Evolutionary conservation across 2,888 invertebrate genomes (phyloP).

Genomic region (Bimastos eiseni): DNA sequence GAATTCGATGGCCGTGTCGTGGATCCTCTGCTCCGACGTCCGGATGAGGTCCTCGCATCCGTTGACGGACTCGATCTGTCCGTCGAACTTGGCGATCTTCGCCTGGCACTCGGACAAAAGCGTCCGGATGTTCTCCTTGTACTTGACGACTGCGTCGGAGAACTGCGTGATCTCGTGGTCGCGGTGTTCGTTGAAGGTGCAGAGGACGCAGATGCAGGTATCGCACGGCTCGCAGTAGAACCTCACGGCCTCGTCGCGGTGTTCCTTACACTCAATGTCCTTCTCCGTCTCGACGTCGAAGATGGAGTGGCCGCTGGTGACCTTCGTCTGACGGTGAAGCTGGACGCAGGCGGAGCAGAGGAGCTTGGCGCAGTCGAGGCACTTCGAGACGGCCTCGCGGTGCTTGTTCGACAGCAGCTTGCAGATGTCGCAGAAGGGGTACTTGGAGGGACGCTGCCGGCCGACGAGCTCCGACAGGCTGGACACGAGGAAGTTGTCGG

Average conservation of each 20-base stretch:
- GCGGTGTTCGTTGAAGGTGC: slow-evolving; percentile 61
- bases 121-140: slow-evolving; percentile 59
- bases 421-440: slow-evolving; percentile 62
- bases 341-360: slow-evolving; percentile 61
- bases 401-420: slow-evolving; percentile 59
- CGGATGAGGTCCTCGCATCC: slow-evolving; percentile 57
- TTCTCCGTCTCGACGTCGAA: slow-evolving; percentile 63
- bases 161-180: slow-evolving; percentile 46
- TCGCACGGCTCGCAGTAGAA: slow-evolving; percentile 63
- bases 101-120: slow-evolving; percentile 56
- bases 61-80: slow-evolving; percentile 55
- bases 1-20: slow-evolving; percentile 59
- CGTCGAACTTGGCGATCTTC: slow-evolving; percentile 57
- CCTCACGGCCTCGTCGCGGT: slow-evolving; percentile 50
- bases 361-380: slow-evolving; percentile 62
- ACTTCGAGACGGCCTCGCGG: slow-evolving; percentile 61
- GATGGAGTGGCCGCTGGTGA: slow-evolving; percentile 60
- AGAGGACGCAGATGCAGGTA: slow-evolving; percentile 62
- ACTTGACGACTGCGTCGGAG: slow-evolving; percentile 57
- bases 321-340: slow-evolving; percentile 60
- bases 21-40: slow-evolving; percentile 58
- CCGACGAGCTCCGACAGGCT: slow-evolving; percentile 59
- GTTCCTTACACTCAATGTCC: slow-evolving; percentile 62
- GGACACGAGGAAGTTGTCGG: slow-evolving; percentile 63
- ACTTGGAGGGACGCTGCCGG: slow-evolving; percentile 59